Evolutionary conservation across 1,140 invertebrate genomes (phyloP), one percentile per base, ranked within the genome.

Genomic region (Hirudo medicinalis): DNA sequence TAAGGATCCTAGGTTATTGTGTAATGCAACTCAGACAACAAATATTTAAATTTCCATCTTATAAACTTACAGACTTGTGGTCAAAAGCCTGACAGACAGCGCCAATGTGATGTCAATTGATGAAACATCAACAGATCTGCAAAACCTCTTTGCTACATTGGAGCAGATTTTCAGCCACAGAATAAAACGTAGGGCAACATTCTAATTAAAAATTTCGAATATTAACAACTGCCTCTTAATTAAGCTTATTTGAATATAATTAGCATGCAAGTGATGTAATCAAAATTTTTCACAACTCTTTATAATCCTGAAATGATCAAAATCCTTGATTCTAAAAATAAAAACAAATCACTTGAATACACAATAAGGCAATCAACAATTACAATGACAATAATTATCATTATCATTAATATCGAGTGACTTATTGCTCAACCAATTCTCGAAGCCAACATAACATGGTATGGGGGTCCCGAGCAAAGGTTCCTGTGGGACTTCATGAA

Each of bases 131-230:
- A 49, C 32, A 27, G 69, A 70, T 53, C 49, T 70, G n/a, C 32
- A 70, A 53, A 70, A 70, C 22, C 53, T 70, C 53, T 25, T 70
- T 22, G 25, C 69, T 0, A 53, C 53, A 11, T 22, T 70, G n/a
- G 69, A 70, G 49, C 69, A 70, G n/a, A 70, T 70, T 22, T 29
- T 70, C 19, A 70, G 25, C 49, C 69, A 70, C 53, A 36, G 69
- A 43, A 53, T 70, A 25, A 70, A 70, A 54, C 69, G 69, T 70
- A 54, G 1, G 49, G 8, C n/a, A 0, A 25, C 3, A 0, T 70
- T 49, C 11, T 15, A 22, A n/a, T 25, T 49, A 54, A 53, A 3
- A 27, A 8, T 20, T 6, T 70, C 20, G 11, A 22, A 19, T 8
- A 53, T 54, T 54, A 49, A 49, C 43, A 27, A 53, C 53, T 70